Conservation (phyloP, 1,140 invertebrate genomes). For the Diorhabda elongata region DNA sequence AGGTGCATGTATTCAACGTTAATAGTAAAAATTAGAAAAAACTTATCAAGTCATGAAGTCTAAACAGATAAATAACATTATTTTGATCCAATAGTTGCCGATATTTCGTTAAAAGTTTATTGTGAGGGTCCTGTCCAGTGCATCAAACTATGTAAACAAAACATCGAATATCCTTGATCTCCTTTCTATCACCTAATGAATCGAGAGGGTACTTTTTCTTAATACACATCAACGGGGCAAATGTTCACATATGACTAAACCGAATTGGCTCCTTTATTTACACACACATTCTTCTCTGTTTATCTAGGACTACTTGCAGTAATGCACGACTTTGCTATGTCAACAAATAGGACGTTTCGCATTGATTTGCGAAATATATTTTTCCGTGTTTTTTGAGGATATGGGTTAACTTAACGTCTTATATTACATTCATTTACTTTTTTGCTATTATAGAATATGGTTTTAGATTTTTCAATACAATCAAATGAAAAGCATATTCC, state of each 20-base stretch:
- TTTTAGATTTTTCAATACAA: too few relatives aligned
- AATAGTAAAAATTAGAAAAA: too few relatives aligned
- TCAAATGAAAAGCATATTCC: too few relatives aligned
- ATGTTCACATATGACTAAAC: conserved; percentile 25
- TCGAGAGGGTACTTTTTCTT: conserved; percentile 29
- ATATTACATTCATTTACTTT: not conserved
- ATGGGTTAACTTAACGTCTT: not conserved
- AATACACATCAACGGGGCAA: conserved; percentile 19
- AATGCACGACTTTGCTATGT: conserved; percentile 38
- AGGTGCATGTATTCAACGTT: too few relatives aligned
- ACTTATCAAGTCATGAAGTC: too few relatives aligned
- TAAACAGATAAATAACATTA: too few relatives aligned
- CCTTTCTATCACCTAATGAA: conserved; percentile 22
- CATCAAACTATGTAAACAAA: not conserved
- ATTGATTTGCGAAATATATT: conserved; percentile 28
- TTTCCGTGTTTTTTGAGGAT: not conserved
- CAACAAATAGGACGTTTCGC: conserved; percentile 29
- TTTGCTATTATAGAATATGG: too few relatives aligned
- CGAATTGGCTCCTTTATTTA: conserved; percentile 34
- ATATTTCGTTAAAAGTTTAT: too few relatives aligned
- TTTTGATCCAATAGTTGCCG: too few relatives aligned
- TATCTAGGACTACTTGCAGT: conserved; percentile 36
- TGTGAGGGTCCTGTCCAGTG: not conserved
- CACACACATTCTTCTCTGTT: conserved; percentile 34
- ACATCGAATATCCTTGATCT: conserved; percentile 13